phyloP scores from a whole-genome alignment of 2,888 invertebrate species.

The Leptinotarsa rubiginosa region DNA sequence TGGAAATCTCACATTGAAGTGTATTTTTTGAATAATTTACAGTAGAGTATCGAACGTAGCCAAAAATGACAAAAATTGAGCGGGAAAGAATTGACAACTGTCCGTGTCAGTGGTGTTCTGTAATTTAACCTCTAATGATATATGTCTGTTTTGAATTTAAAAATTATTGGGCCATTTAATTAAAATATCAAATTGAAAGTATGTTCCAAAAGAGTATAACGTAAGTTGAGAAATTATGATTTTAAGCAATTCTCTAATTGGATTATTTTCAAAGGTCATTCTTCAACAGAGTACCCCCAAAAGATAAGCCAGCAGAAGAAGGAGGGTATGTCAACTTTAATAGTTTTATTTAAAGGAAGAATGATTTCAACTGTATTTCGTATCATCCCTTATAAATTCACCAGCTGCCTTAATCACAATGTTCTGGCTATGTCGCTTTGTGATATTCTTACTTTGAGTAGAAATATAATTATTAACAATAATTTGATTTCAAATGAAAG shows the following conservation, averaged over 20 bases:
- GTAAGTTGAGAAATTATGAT: slow-evolving; percentile 51
- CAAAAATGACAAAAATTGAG: not conserved
- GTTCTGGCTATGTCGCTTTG: not conserved
- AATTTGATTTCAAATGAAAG: not conserved
- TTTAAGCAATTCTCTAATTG: not conserved
- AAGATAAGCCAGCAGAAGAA: slow-evolving; percentile 26
- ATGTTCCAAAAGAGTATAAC: slow-evolving; percentile 63
- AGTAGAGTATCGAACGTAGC: no score
- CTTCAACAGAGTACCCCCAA: slow-evolving; percentile 38
- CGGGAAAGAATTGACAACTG: not conserved
- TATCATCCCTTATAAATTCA: not conserved
- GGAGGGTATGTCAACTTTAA: slow-evolving; percentile 40
- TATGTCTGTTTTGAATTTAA: not conserved
- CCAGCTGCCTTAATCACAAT: not conserved
- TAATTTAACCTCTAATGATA: not conserved
- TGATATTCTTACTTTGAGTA: not conserved
- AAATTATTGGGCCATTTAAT: not conserved
- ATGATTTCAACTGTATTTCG: slow-evolving; percentile 2
- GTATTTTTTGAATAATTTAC: no score
- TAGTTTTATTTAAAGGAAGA: not conserved
- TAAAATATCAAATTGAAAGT: slow-evolving; percentile 15
- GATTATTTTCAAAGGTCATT: slow-evolving; percentile 40
- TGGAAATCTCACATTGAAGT: no score
- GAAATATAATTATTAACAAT: not conserved
- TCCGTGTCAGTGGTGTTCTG: no score